Conservation (phyloP, 2,888 invertebrate species). For the Papilio demoleus region DNA sequence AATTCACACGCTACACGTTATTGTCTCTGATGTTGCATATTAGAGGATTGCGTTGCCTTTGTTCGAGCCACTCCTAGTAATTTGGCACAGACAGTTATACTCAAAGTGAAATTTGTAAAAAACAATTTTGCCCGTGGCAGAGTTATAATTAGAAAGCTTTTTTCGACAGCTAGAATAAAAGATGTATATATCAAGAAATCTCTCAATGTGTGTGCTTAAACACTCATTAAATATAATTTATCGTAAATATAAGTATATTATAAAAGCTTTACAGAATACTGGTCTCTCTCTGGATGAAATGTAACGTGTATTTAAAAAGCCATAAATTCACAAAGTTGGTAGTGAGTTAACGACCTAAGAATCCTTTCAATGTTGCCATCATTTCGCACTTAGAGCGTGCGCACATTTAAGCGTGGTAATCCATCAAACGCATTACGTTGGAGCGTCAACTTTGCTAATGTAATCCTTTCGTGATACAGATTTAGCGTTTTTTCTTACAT, state of each 20-base stretch:
- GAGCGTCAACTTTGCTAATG: constrained; percentile 40
- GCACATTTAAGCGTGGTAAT: constrained; percentile 41
- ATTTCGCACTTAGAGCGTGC: constrained; percentile 21
- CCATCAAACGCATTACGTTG: constrained; percentile 43
- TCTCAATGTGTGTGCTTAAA: not conserved
- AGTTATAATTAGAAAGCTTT: not conserved
- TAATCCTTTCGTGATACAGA: constrained; percentile 31
- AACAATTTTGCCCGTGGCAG: not conserved
- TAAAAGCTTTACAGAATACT: not conserved
- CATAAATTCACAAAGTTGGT: constrained; percentile 30
- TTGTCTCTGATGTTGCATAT: constrained; percentile 14
- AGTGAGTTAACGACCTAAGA: constrained; percentile 29
- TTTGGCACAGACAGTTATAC: constrained; percentile 15
- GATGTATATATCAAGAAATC: not conserved
- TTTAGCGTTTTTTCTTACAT: constrained; percentile 61
- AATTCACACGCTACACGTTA: constrained; percentile 37
- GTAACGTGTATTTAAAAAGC: constrained; percentile 32
- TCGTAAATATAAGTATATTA: not conserved
- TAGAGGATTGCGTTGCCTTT: constrained; percentile 22
- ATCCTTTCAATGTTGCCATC: constrained; percentile 39
- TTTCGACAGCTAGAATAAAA: not conserved
- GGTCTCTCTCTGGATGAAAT: not conserved
- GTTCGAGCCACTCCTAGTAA: constrained; percentile 6
- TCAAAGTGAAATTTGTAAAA: constrained; percentile 12
- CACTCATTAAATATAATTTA: not conserved